Evolutionary conservation across 1,140 invertebrate species (phyloP).

Genomic region (Danaus melanippus): DNA sequence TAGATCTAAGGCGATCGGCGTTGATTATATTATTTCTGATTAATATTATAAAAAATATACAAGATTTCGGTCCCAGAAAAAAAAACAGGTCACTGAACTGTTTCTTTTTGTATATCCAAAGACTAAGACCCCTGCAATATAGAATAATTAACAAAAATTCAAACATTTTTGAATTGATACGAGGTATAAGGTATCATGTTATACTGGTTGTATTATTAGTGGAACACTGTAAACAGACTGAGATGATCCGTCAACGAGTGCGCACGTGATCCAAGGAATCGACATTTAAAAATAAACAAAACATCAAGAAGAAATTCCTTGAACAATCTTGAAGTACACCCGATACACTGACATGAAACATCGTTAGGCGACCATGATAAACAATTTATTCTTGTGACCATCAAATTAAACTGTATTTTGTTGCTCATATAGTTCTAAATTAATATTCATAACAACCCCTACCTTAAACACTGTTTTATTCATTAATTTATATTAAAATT

Average conservation of each 20-base stretch:
- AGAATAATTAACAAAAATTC: slow-evolving; percentile 1
- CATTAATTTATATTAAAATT: too few species aligned
- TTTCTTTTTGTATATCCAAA: slow-evolving; percentile 10
- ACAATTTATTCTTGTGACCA: slow-evolving; percentile 14
- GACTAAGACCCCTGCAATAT: slow-evolving; percentile 6
- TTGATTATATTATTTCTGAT: too few species aligned
- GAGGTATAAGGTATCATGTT: slow-evolving; percentile 17
- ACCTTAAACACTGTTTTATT: too few species aligned
- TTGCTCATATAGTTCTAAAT: slow-evolving; percentile 14
- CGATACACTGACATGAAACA: slow-evolving; percentile 21
- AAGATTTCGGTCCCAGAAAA: too few species aligned
- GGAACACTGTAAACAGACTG: slow-evolving; percentile 50
- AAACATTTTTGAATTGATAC: slow-evolving; percentile 1
- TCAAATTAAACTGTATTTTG: neutral
- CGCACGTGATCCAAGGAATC: slow-evolving; percentile 47
- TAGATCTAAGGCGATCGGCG: too few species aligned
- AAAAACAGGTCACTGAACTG: slow-evolving; percentile 40
- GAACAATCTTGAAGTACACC: slow-evolving; percentile 38
- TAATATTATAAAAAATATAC: too few species aligned
- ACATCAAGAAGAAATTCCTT: slow-evolving; percentile 43
- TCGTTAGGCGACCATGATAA: slow-evolving; percentile 19
- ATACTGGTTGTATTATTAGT: slow-evolving; percentile 33
- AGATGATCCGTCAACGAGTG: slow-evolving; percentile 46
- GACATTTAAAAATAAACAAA: slow-evolving; percentile 65
- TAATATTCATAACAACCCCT: slow-evolving; percentile 3